Evolutionary conservation across 2,797 vertebrate genomes (phyloP).

Genomic region (Acanthis flammea): DNA sequence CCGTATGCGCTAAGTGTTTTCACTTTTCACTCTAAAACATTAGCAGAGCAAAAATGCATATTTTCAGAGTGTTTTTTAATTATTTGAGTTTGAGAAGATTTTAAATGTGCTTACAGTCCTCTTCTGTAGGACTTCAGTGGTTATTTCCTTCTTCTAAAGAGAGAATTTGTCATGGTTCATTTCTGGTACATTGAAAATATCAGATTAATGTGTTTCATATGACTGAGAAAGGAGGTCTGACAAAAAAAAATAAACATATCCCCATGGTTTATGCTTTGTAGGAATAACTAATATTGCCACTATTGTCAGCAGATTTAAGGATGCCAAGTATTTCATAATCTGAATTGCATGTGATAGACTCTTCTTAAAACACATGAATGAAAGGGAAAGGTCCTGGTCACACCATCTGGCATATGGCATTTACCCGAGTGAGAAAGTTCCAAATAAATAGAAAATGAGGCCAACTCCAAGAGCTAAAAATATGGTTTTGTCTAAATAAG

Average conservation of each 20-base stretch:
- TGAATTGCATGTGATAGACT: neutral
- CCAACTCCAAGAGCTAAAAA: neutral
- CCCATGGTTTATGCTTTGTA: neutral
- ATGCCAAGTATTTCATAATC: neutral
- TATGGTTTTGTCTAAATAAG: neutral
- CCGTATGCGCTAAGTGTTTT: rapidly evolving
- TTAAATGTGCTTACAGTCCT: neutral
- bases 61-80: neutral
- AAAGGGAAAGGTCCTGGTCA: neutral
- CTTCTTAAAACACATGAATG: constrained; percentile 9
- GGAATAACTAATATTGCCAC: neutral
- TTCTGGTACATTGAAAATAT: neutral
- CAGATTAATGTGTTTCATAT: neutral
- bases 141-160: neutral
- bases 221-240: neutral
- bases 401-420: neutral
- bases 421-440: neutral
- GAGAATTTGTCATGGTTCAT: neutral
- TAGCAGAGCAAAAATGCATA: neutral
- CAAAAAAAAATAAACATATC: neutral
- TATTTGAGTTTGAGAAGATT: neutral
- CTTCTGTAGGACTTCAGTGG: neutral
- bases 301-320: neutral
- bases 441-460: neutral
- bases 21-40: neutral